Evolutionary conservation across 2,797 vertebrate genomes (phyloP).

Genomic region (Mallotus villosus): DNA sequence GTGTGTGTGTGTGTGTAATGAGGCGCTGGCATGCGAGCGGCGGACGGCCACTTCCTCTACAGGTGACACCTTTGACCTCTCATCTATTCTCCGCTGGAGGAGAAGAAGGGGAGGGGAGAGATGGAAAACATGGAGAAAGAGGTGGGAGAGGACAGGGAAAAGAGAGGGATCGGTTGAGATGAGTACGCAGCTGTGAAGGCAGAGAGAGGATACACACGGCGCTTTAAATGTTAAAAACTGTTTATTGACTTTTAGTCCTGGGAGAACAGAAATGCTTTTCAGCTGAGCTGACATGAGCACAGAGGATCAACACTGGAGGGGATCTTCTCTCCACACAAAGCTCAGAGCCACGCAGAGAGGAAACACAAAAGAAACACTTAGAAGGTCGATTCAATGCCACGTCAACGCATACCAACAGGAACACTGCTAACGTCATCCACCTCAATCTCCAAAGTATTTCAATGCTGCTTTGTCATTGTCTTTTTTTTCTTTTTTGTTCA

Average conservation of each 20-base stretch:
- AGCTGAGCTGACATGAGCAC: not conserved
- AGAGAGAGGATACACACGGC: not conserved
- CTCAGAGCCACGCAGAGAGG: not conserved
- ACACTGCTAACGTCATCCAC: too few relatives aligned
- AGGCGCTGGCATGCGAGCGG: conserved; percentile 76
- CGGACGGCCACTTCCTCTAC: conserved; percentile 77
- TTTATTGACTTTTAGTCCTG: conserved; percentile 8
- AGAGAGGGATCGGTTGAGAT: not conserved
- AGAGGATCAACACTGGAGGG: not conserved
- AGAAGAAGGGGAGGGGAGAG: conserved; percentile 6
- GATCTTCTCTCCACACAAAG: not conserved
- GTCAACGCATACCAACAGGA: too few relatives aligned
- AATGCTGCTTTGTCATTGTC: too few relatives aligned
- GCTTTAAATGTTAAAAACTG: not conserved
- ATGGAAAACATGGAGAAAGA: conserved; percentile 27
- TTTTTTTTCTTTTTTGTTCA: too few relatives aligned
- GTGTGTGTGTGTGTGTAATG: conserved; percentile 66
- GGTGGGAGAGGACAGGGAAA: not conserved
- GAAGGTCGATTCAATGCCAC: not conserved
- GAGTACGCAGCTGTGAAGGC: not conserved
- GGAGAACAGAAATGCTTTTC: not conserved
- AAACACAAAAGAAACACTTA: not conserved
- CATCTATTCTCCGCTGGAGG: conserved; percentile 78
- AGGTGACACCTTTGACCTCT: conserved; percentile 84
- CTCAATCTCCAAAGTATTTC: too few relatives aligned